phyloP scores from a whole-genome alignment of 1,140 invertebrate species.

The Frieseomelitta varia region DNA sequence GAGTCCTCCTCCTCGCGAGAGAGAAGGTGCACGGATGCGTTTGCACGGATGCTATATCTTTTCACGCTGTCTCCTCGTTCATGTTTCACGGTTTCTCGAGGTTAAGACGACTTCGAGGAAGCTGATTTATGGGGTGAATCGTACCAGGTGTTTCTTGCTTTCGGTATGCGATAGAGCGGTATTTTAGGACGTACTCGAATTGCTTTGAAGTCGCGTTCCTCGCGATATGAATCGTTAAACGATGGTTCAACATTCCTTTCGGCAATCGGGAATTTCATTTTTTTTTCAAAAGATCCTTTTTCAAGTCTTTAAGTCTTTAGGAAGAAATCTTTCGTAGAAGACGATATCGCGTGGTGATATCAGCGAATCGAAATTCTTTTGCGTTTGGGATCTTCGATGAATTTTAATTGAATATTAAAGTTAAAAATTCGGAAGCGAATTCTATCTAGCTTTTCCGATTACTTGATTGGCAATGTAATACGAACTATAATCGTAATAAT shows the following conservation, averaged over 20 bases:
- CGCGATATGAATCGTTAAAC: background rate
- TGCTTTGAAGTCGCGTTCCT: background rate
- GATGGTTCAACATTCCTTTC: background rate
- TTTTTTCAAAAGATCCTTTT: too few species aligned
- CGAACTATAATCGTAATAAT: too few species aligned
- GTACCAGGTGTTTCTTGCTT: constrained; percentile 22
- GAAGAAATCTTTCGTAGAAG: too few species aligned
- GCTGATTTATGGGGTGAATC: constrained; percentile 30
- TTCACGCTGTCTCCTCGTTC: constrained; percentile 35
- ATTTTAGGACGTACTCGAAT: background rate
- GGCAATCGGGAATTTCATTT: background rate
- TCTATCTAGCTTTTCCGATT: too few species aligned
- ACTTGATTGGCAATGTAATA: too few species aligned
- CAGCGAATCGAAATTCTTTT: too few species aligned
- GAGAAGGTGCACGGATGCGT: constrained; percentile 24
- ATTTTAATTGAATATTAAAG: too few species aligned
- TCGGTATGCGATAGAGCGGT: constrained; percentile 12
- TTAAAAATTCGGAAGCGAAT: too few species aligned
- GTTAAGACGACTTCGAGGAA: constrained; percentile 10
- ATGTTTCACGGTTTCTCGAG: constrained; percentile 24
- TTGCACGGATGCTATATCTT: constrained; percentile 34
- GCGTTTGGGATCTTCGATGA: too few species aligned
- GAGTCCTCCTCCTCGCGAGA: background rate
- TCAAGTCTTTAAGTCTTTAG: too few species aligned
- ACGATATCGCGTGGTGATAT: too few species aligned